Conservation (phyloP, 2,888 invertebrate genomes). For the Steromphala cineraria region DNA sequence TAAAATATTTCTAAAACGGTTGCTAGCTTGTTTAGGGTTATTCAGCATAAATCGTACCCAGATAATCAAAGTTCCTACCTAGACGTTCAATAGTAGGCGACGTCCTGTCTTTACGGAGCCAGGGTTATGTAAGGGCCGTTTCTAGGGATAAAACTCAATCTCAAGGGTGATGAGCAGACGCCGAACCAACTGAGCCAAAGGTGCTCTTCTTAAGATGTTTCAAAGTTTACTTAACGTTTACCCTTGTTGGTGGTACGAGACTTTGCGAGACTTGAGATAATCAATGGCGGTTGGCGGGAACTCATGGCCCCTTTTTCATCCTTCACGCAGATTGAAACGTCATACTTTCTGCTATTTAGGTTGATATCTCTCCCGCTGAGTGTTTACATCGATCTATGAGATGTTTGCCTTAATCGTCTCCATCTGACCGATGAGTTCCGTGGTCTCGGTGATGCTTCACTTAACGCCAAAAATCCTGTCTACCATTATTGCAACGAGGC, state of each 20-base stretch:
- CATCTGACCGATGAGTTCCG: neutral
- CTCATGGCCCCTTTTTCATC: neutral
- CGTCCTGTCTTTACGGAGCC: too few species aligned
- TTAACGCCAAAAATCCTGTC: neutral
- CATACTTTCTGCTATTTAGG: slow-evolving; percentile 11
- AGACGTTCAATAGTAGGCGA: too few species aligned
- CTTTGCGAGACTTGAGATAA: slow-evolving; percentile 9
- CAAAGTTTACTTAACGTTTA: neutral
- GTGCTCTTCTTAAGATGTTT: too few species aligned
- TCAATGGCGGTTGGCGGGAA: neutral
- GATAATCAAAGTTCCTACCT: too few species aligned
- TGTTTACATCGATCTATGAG: slow-evolving; percentile 14
- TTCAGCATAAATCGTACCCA: too few species aligned
- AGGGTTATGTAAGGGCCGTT: too few species aligned
- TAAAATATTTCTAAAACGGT: too few species aligned
- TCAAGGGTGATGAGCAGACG: too few species aligned
- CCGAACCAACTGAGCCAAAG: too few species aligned
- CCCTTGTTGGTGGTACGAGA: neutral
- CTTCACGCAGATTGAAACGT: slow-evolving; percentile 11
- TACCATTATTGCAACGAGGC: neutral
- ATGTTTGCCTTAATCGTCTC: neutral
- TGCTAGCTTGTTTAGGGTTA: too few species aligned
- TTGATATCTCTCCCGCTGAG: neutral
- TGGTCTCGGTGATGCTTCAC: neutral
- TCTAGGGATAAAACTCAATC: too few species aligned